Percentiles rank a stretch among this genome's conserved stretches.
These are phyloP conservation scores for Pachycephus smyrnensis DNA, from an alignment of 2,888 invertebrate species.

Conservation along the genomic window DNA sequence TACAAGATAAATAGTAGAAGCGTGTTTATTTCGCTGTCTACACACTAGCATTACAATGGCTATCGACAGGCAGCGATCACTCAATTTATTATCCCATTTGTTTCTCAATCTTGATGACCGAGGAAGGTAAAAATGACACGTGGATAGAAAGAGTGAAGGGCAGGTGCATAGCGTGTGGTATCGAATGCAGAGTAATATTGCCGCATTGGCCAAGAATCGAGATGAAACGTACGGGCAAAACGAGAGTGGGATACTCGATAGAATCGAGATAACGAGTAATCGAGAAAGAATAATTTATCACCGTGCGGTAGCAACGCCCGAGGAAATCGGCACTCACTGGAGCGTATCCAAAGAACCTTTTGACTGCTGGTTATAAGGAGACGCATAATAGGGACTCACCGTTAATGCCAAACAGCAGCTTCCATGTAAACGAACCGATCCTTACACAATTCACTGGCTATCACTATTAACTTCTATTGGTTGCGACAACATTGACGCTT, in stretches of 20 bases:
- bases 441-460: conserved; percentile 56
- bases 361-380: conserved; percentile 24
- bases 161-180: neutral
- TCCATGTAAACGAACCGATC: conserved; percentile 45
- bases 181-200: neutral
- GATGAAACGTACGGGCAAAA: neutral
- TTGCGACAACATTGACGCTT: neutral
- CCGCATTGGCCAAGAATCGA: neutral
- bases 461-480: conserved; percentile 40
- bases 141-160: neutral
- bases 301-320: neutral
- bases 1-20: neutral
- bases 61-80: conserved; percentile 54
- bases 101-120: conserved; percentile 23
- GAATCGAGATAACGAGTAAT: neutral
- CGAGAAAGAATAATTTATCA: neutral
- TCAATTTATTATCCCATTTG: conserved; percentile 50
- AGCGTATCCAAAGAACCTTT: conserved; percentile 14
- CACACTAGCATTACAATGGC: conserved; percentile 45
- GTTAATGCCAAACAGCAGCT: conserved; percentile 48
- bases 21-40: conserved; percentile 48
- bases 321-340: conserved; percentile 5
- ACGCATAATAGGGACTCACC: conserved; percentile 50
- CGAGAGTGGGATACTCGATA: neutral
- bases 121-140: neutral